Evolutionary conservation across 2,113 vertebrate genomes (phyloP).

Genomic region (Acinonyx jubatus): DNA sequence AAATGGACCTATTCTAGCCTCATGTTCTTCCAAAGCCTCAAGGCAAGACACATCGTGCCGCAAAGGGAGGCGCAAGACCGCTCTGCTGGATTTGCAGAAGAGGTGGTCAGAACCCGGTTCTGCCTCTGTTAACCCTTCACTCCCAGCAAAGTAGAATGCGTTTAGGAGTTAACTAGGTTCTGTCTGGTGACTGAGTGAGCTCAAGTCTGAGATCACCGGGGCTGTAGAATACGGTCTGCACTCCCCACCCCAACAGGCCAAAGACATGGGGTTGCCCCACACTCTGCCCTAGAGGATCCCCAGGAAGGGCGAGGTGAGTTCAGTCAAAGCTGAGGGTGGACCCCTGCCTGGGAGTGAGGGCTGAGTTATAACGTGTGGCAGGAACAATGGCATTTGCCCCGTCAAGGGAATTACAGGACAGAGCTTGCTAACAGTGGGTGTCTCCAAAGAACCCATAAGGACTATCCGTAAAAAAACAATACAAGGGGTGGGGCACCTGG

Average conservation of each 20-base stretch:
- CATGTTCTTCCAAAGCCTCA: not conserved
- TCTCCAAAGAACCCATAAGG: not conserved
- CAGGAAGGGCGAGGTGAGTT: not conserved
- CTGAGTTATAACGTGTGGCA: not conserved
- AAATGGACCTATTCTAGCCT: not conserved
- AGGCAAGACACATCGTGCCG: not conserved
- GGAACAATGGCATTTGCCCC: not conserved
- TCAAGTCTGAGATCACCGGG: not conserved
- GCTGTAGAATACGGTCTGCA: too few relatives aligned
- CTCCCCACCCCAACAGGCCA: not conserved
- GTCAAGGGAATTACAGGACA: not conserved
- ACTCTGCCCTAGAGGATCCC: too few relatives aligned
- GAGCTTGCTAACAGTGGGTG: too few relatives aligned
- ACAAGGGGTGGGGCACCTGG: too few relatives aligned
- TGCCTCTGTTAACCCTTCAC: rapidly evolving
- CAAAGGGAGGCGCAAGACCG: not conserved
- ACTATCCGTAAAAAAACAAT: not conserved
- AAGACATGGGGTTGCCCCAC: not conserved
- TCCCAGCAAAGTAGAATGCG: not conserved
- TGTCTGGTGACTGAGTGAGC: not conserved
- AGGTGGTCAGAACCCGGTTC: too few relatives aligned
- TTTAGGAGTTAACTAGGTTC: not conserved
- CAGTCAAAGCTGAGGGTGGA: not conserved
- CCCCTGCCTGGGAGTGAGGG: not conserved
- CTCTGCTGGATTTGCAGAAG: not conserved